phyloP scores from a whole-genome alignment of 2,888 invertebrate species.

The Saturnia pavonia region DNA sequence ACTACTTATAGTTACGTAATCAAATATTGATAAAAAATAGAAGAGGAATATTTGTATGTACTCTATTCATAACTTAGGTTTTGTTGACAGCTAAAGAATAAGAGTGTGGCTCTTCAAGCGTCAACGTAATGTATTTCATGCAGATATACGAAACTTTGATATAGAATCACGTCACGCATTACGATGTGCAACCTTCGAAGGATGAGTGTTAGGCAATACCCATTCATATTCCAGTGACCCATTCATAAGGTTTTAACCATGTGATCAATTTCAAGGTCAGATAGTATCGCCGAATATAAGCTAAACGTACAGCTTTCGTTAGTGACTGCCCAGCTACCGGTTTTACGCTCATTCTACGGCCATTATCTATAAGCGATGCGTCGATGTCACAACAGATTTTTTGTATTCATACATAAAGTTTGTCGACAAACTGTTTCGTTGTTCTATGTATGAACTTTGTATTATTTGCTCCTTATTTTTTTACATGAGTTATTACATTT shows the following conservation, averaged over 20 bases:
- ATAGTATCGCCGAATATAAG: conserved; percentile 48
- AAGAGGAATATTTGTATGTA: background rate
- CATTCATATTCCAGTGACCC: conserved; percentile 60
- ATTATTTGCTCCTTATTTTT: background rate
- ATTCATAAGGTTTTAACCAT: conserved; percentile 56
- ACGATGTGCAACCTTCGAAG: conserved; percentile 45
- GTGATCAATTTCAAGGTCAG: conserved; percentile 57
- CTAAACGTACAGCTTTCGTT: conserved; percentile 45
- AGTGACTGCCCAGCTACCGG: conserved; percentile 64
- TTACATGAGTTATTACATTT: background rate
- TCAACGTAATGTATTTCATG: background rate
- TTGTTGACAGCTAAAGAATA: background rate
- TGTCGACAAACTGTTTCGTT: background rate
- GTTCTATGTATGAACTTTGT: background rate
- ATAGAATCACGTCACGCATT: conserved; percentile 38
- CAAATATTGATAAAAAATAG: too few species aligned
- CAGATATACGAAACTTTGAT: conserved; percentile 2
- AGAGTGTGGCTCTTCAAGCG: background rate
- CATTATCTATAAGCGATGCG: conserved; percentile 56
- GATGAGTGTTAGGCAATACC: conserved; percentile 39
- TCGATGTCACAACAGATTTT: conserved; percentile 61
- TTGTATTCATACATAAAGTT: conserved; percentile 25
- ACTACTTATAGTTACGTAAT: too few species aligned
- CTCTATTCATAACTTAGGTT: background rate
- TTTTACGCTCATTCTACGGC: conserved; percentile 59